Percentiles rank a stretch among this genome's conserved stretches.
phyloP scores from a whole-genome alignment of 2,888 invertebrate genomes.

The Metacarcinus magister region DNA sequence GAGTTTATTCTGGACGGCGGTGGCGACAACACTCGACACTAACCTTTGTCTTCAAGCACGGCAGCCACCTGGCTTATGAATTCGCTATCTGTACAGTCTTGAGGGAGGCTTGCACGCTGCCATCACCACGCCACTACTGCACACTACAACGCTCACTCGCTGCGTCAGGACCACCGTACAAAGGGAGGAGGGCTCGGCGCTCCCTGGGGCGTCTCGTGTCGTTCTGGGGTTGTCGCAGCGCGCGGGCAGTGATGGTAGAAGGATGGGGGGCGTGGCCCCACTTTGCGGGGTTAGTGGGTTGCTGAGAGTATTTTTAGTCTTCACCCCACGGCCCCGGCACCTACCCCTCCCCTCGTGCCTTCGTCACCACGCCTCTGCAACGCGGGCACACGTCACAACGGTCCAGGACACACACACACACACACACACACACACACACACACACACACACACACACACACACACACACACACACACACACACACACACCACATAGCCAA shows the following conservation, averaged over 20 bases:
- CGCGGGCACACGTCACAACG: conserved; percentile 28
- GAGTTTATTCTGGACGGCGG: conserved; percentile 75
- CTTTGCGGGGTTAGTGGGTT: conserved; percentile 78
- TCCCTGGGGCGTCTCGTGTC: conserved; percentile 56
- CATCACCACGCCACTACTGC: conserved; percentile 65
- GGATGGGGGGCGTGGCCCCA: conserved; percentile 43
- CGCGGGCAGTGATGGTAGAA: conserved; percentile 1
- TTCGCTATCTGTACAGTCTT: conserved; percentile 77
- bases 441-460: conserved; percentile 41
- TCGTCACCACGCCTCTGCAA: conserved; percentile 20
- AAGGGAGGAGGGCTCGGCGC: background rate
- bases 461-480: background rate
- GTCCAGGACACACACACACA: conserved; percentile 53
- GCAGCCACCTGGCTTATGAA: conserved; percentile 76
- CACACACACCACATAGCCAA: background rate
- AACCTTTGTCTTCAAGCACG: conserved; percentile 75
- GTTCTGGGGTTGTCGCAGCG: conserved; percentile 64
- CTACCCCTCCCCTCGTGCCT: background rate
- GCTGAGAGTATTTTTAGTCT: conserved; percentile 76
- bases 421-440: conserved; percentile 53
- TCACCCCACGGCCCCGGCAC: conserved; percentile 47
- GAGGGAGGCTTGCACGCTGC: conserved; percentile 57
- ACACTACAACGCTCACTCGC: conserved; percentile 52
- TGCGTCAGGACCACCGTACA: conserved; percentile 63
- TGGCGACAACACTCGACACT: conserved; percentile 54